A percentile compares a stretch with the other conserved stretches of the same genome.
Conservation (phyloP, 2,113 vertebrate species). For the Hemicordylus capensis region DNA sequence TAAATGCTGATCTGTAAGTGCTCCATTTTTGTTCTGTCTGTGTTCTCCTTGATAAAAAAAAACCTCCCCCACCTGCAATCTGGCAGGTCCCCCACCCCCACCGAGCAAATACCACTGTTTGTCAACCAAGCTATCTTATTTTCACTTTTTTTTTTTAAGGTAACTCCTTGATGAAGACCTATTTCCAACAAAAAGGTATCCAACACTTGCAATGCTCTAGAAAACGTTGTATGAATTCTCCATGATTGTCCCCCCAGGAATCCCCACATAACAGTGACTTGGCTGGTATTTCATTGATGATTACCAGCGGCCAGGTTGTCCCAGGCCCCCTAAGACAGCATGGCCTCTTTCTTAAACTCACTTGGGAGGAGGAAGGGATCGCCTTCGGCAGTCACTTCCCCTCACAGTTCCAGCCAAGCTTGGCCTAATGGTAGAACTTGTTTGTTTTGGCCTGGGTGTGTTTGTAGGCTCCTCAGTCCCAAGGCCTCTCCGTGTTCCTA, state of each 20-base stretch:
- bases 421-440: not conserved
- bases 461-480: not conserved
- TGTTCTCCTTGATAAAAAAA: not conserved
- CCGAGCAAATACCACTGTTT: not conserved
- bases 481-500: not conserved
- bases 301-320: not conserved
- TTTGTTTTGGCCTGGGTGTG: not conserved
- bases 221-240: not conserved
- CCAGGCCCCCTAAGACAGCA: too few relatives aligned
- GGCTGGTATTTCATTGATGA: not conserved
- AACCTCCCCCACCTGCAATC: not conserved
- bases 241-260: not conserved
- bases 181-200: constrained; percentile 29
- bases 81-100: too few relatives aligned
- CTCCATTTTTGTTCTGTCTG: not conserved
- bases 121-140: constrained; percentile 7
- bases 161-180: constrained; percentile 33
- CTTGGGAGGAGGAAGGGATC: not conserved
- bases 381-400: not conserved
- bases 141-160: constrained; percentile 9
- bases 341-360: not conserved
- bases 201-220: not conserved
- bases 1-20: not conserved
- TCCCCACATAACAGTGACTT: not conserved
- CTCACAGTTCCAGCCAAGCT: not conserved